These are phyloP conservation scores for Manacus vitellinus DNA, from an alignment of 2,113 vertebrate genomes.

Conservation along the genomic window DNA sequence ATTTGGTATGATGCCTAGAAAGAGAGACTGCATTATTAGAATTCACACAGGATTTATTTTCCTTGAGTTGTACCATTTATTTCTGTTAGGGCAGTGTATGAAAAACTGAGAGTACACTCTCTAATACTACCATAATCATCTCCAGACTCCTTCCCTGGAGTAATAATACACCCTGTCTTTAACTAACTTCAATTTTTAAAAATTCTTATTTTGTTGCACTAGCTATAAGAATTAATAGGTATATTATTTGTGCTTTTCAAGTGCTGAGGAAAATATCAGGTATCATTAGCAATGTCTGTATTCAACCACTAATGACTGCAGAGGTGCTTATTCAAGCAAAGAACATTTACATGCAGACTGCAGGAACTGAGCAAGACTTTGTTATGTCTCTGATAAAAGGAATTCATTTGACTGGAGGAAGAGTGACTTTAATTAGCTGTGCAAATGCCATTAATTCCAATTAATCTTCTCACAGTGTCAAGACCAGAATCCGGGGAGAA, in stretches of 20 bases:
- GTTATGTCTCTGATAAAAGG: constrained; percentile 76
- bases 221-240: background rate
- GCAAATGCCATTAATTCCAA: constrained; percentile 81
- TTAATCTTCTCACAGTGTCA: constrained; percentile 79
- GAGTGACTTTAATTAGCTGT: constrained; percentile 81
- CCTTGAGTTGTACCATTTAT: background rate
- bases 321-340: constrained; percentile 51
- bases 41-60: background rate
- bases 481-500: constrained; percentile 74
- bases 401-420: constrained; percentile 78
- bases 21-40: background rate
- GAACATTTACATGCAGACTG: constrained; percentile 67
- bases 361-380: constrained; percentile 64
- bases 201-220: background rate
- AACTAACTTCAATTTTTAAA: background rate
- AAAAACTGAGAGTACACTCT: background rate
- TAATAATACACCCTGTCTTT: background rate
- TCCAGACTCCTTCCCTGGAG: background rate
- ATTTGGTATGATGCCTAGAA: background rate
- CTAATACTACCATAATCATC: background rate
- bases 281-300: constrained; percentile 24
- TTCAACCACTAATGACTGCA: constrained; percentile 36
- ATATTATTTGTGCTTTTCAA: constrained; percentile 13
- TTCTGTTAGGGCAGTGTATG: background rate
- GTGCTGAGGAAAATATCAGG: constrained; percentile 22